Evolutionary conservation across 53 echinoderm and acorn worm species (phyloP).

Genomic region (Echinometra lucunter): DNA sequence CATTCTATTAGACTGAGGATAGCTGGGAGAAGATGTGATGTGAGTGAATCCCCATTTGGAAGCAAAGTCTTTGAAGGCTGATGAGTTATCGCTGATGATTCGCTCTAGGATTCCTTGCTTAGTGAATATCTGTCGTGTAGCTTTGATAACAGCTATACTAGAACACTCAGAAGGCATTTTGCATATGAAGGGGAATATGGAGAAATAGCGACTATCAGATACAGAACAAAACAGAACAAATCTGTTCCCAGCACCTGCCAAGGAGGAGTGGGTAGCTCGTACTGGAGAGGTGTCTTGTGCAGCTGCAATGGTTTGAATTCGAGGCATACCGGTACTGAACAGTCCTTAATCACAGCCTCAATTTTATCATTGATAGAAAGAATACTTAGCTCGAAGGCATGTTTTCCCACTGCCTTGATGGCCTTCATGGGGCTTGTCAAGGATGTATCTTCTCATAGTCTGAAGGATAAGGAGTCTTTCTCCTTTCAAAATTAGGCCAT

Average conservation of each 20-base stretch:
- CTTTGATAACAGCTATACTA: slow-evolving; percentile 54
- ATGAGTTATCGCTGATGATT: background rate
- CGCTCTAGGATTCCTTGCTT: slow-evolving; percentile 52
- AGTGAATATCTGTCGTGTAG: slow-evolving; percentile 57
- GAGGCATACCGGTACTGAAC: too few relatives aligned
- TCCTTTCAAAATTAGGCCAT: slow-evolving; percentile 73
- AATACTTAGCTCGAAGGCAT: too few relatives aligned
- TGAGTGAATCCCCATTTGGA: background rate
- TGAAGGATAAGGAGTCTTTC: too few relatives aligned
- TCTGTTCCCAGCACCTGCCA: slow-evolving; percentile 75
- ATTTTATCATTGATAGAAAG: too few relatives aligned
- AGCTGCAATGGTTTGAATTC: slow-evolving; percentile 16
- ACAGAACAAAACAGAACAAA: slow-evolving; percentile 63
- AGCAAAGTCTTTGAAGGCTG: background rate
- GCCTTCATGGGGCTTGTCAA: too few relatives aligned
- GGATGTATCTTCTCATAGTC: too few relatives aligned
- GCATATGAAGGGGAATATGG: slow-evolving; percentile 36
- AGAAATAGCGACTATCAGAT: slow-evolving; percentile 67
- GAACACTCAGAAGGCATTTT: slow-evolving; percentile 50
- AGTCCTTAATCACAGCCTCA: too few relatives aligned
- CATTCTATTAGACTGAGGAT: background rate
- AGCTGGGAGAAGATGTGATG: background rate
- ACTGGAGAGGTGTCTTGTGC: slow-evolving; percentile 51
- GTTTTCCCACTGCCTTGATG: too few relatives aligned
- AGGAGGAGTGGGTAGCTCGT: slow-evolving; percentile 67